These are phyloP conservation scores for Mactra quadrangularis DNA, from an alignment of 1,140 invertebrate genomes.

Conservation along the genomic window DNA sequence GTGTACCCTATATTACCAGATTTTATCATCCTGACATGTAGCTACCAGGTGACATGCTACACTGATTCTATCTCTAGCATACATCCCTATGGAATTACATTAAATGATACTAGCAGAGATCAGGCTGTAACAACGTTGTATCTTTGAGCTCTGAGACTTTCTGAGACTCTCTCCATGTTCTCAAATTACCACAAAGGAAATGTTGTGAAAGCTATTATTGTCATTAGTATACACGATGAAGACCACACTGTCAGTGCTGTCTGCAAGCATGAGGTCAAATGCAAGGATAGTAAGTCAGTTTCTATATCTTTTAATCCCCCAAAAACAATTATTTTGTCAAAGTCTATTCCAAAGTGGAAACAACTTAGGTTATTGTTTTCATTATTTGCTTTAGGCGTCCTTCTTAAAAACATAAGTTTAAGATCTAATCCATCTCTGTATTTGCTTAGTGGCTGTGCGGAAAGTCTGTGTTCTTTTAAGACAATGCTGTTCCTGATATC, in stretches of 20 bases:
- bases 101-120: not conserved
- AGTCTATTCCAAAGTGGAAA: no score
- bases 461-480: no score
- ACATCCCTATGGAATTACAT: not conserved
- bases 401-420: no score
- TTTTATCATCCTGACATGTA: conserved; percentile 34
- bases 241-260: not conserved
- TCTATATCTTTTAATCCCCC: no score
- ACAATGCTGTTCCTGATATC: no score
- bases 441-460: no score
- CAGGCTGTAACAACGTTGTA: not conserved
- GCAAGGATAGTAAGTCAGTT: no score
- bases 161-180: not conserved
- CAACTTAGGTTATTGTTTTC: no score
- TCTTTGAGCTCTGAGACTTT: not conserved
- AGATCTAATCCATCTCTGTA: no score
- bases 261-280: no score
- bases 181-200: not conserved
- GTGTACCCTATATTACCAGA: conserved; percentile 22
- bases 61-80: conserved; percentile 31
- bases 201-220: conserved; percentile 2
- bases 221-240: not conserved
- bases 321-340: no score
- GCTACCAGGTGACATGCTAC: conserved; percentile 40
- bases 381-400: no score